Percentiles rank a stretch among this genome's conserved stretches.
These are phyloP conservation scores for Ypsolopha scabrella DNA, from an alignment of 2,888 invertebrate genomes.

Conservation along the genomic window DNA sequence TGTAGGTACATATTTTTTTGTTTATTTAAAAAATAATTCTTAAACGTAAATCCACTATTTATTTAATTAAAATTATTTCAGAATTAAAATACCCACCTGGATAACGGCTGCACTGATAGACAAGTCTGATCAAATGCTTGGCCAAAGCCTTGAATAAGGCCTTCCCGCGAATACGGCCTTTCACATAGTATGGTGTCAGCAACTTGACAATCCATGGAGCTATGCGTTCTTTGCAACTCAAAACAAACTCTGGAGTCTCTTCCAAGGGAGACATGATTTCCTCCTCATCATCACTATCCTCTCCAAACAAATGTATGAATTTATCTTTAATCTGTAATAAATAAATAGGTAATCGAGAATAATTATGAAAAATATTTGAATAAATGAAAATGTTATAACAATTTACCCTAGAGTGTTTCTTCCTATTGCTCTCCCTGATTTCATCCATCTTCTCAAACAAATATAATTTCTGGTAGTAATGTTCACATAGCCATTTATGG, in stretches of 20 bases:
- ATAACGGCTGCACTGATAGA: conserved; percentile 66
- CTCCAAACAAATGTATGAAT: conserved; percentile 58
- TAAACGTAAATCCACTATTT: neutral
- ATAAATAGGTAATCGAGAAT: neutral
- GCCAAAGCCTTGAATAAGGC: conserved; percentile 72
- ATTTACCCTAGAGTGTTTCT: conserved; percentile 40
- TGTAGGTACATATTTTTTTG: no score
- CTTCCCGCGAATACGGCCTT: conserved; percentile 69
- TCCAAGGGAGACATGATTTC: conserved; percentile 60
- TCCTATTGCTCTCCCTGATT: conserved; percentile 48
- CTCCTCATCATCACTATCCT: conserved; percentile 63
- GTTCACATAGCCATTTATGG: conserved; percentile 57
- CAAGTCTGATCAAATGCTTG: conserved; percentile 69
- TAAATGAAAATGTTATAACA: neutral
- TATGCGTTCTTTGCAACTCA: conserved; percentile 68
- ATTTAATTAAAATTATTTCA: neutral
- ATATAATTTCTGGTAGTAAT: conserved; percentile 47
- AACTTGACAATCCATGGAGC: conserved; percentile 74
- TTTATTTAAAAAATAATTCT: no score
- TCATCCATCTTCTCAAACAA: conserved; percentile 48
- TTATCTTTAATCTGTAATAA: conserved; percentile 49
- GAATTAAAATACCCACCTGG: conserved; percentile 47
- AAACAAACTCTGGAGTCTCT: conserved; percentile 59
- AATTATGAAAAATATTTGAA: neutral
- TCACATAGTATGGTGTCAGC: conserved; percentile 73